Percentiles rank a stretch among this genome's conserved stretches.
phyloP scores from a whole-genome alignment of 2,797 vertebrate genomes.

The Crossoptilon crossoptilon region DNA sequence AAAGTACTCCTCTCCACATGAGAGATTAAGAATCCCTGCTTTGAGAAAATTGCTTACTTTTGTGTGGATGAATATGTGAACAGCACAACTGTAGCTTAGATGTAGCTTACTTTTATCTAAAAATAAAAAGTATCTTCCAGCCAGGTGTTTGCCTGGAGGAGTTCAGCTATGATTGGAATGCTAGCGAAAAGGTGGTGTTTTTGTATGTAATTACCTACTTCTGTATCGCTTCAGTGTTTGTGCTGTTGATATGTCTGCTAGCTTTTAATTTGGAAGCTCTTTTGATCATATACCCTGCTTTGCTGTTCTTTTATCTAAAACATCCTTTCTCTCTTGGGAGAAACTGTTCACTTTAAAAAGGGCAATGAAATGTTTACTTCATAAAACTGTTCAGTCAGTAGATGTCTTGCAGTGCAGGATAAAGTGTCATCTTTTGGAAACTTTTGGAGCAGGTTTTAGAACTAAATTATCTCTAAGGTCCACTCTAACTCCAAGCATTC shows the following conservation, averaged over 20 bases:
- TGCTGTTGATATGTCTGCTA: not conserved
- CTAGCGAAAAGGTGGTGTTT: not conserved
- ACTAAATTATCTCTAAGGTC: not conserved
- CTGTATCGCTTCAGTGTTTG: not conserved
- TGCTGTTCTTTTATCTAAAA: conserved; percentile 12
- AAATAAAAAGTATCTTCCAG: not conserved
- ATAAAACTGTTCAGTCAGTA: not conserved
- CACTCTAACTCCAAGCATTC: not conserved
- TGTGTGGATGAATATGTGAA: not conserved
- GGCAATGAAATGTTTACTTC: conserved; percentile 53
- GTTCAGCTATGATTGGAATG: not conserved
- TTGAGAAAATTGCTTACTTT: not conserved
- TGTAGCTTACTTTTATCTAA: not conserved
- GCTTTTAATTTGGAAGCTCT: conserved; percentile 12
- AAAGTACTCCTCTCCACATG: not conserved
- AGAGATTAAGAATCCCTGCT: not conserved
- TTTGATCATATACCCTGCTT: not conserved
- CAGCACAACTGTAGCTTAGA: not conserved
- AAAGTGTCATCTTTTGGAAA: not conserved
- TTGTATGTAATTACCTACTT: conserved; percentile 7
- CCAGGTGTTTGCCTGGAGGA: not conserved
- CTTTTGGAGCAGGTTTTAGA: not conserved
- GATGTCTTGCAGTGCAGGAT: not conserved
- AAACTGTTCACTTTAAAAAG: conserved; percentile 1
- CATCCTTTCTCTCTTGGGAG: not conserved